phyloP scores from a whole-genome alignment of 2,113 vertebrate species.

The Nesogale talazaci region DNA sequence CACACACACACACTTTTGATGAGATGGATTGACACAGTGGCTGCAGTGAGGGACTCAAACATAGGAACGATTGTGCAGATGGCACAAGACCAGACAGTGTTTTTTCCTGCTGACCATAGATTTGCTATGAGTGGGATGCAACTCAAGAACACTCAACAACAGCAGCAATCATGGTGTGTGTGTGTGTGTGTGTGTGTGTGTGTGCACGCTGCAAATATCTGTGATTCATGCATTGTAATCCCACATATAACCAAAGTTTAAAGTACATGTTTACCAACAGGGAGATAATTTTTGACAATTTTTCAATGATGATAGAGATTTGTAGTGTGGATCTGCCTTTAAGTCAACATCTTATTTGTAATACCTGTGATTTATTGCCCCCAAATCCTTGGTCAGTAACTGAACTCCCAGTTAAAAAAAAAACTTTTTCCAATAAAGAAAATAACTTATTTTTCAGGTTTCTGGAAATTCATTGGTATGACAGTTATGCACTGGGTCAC shows the following conservation, averaged over 20 bases:
- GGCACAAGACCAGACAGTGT: too few species aligned
- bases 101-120: too few species aligned
- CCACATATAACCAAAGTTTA: background rate
- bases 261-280: constrained; percentile 53
- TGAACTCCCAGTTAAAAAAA: background rate
- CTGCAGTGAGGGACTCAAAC: too few species aligned
- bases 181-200: too few species aligned
- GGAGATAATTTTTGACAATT: constrained; percentile 50
- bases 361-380: constrained; percentile 44
- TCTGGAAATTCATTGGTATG: constrained; percentile 26
- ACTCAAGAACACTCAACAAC: too few species aligned
- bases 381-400: constrained; percentile 23
- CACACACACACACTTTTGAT: too few species aligned
- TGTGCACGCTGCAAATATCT: background rate
- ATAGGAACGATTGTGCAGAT: too few species aligned
- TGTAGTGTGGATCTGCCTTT: background rate
- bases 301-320: constrained; percentile 36
- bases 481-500: background rate
- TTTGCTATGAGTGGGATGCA: too few species aligned
- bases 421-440: background rate
- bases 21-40: too few species aligned
- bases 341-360: constrained; percentile 16
- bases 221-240: background rate
- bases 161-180: too few species aligned
- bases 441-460: background rate